Percentiles rank a stretch among this genome's conserved stretches.
phyloP scores from a whole-genome alignment of 2,888 invertebrate genomes.

The Oxytorus armatus region DNA sequence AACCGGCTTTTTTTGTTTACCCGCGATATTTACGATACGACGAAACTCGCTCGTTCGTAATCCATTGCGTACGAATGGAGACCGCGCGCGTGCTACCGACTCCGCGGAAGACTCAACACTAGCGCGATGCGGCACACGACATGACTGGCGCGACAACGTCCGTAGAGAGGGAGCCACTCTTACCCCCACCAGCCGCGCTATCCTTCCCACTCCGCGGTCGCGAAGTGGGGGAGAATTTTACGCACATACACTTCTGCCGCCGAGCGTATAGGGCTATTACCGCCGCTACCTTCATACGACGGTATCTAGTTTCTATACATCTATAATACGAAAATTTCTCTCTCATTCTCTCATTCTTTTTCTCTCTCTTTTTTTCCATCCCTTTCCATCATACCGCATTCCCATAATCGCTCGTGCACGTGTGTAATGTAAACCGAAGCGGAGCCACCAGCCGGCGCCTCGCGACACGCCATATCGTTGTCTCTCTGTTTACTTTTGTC shows the following conservation, averaged over 20 bases:
- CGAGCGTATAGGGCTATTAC: neutral
- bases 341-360: slow-evolving; percentile 4
- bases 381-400: neutral
- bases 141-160: slow-evolving; percentile 78
- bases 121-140: slow-evolving; percentile 82
- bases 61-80: slow-evolving; percentile 38
- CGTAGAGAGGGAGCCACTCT: slow-evolving; percentile 79
- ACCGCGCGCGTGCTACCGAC: slow-evolving; percentile 42
- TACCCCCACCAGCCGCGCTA: slow-evolving; percentile 63
- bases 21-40: neutral
- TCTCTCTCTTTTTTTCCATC: neutral
- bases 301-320: neutral
- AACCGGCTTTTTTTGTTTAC: neutral
- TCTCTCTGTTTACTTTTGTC: slow-evolving; percentile 13
- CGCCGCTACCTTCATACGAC: too few species aligned
- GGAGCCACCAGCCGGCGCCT: slow-evolving; percentile 54
- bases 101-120: slow-evolving; percentile 69
- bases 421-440: slow-evolving; percentile 41
- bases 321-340: neutral
- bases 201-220: slow-evolving; percentile 35
- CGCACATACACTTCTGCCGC: slow-evolving; percentile 13
- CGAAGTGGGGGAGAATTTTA: slow-evolving; percentile 17
- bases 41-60: neutral
- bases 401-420: neutral
- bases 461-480: slow-evolving; percentile 33